Base-by-base conservation (phyloP, 2,888 invertebrate species). In the Conus canariensis region DNA sequence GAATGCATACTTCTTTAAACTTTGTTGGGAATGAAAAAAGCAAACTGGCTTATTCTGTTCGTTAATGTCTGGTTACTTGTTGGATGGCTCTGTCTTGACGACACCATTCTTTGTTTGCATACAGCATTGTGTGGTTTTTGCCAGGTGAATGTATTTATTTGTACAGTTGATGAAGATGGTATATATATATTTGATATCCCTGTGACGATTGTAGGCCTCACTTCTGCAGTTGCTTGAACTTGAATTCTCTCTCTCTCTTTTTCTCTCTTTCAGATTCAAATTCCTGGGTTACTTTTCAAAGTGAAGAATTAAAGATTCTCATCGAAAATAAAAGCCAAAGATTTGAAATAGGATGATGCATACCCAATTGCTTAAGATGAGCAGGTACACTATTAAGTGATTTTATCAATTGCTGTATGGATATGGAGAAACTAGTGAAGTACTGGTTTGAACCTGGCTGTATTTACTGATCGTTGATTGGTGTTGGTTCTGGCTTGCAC, bases 341-440 rank as follows among this genome's bases (percentile, higher is more conserved):
- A 97, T 87, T 99, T 98, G 94, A 97, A 98, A 0, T 99, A 99
- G 96, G 98, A 98, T 95, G 98, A 99, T 90, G 99, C 60, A 64
- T 64, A 16, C 16, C 60, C 60, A 10, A 2, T 64, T 64, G 60
- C 10, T 1, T 14, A 64, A 64, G 60, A 10, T 16, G 10, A 64
- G 6, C 60, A 64, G 10, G 60, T 16, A 64, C 7, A 14, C 16
- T 16, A 64, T 64, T 5, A 14, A 14, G 60, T 64, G 60, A 1
- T 14, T 64, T 64, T 64, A 16, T 45, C 0, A 45, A 3, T 45
- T 45, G 45, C 45, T 45, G 45, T 45, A 45, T 45, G 45, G 45
- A 45, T 4, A 45, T 45, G 45, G 45, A 45, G 30, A 45, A 45
- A 45, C 45, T 45, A 45, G 45, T 45, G 45, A 45, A 45, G 45